Evolutionary conservation across 2,113 vertebrate species (phyloP), one percentile per base, ranked within the genome.

Genomic region (Trinectes maculatus): DNA sequence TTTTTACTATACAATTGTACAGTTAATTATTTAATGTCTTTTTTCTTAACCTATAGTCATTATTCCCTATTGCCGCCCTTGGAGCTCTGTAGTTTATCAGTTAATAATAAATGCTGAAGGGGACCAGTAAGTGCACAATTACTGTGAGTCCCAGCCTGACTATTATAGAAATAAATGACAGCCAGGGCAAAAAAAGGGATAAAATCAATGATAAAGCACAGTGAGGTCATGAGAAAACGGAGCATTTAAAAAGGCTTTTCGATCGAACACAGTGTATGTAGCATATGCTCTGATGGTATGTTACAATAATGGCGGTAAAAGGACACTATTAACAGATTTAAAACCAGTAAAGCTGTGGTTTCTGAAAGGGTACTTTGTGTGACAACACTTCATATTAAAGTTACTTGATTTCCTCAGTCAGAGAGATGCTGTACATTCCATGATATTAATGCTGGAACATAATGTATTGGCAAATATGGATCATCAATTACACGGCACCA

Each of bases 121-220:
- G 12, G 18, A 9, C 16, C 18, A 22, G 18, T 59, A 16, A 16
- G 7, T 33, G 7, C 19, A 7, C 36, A 5, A 24, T 42, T 42
- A 22, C 18, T 46, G 4, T 11, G 6, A 60, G 42, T 34, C 42
- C 57, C 29, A 34, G 21, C 4, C 31, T 47, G 40, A 46, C 57
- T 60, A 18, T 47, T 25, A 34, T 34, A 46, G 19, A 36, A 47
- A 60, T 10, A 59, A 59, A 46, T 44, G 26, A 59, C 26, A 46
- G 26, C 46, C 6, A 5, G 56, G 8, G 25, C 6, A 3, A 44
- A 43, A 44, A 44, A 15, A 6, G 40, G 36, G 8, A 52, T 5
- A 57, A 37, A 59, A 33, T 44, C 56, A 59, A 44, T 59, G 16
- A 16, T 33, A 22, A 44, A 44, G 18, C 11, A 15, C 3, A 15